Percentiles rank a stretch among this genome's conserved stretches.
phyloP scores from a whole-genome alignment of 2,888 invertebrate genomes.

The Hoplodrina blanda region DNA sequence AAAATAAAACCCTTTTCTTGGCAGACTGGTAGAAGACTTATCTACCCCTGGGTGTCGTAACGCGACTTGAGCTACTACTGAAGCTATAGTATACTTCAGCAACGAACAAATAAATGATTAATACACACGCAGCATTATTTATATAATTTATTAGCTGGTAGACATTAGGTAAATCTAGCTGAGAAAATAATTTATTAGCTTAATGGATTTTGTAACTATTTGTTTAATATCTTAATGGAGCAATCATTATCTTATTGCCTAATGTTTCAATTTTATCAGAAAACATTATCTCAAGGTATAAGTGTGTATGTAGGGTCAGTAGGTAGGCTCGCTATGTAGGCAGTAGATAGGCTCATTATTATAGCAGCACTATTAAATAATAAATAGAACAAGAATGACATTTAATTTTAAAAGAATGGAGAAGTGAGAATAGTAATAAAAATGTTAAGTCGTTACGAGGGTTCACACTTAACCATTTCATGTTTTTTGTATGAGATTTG shows the following conservation, averaged over 20 bases:
- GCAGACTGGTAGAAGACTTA: slow-evolving; percentile 11
- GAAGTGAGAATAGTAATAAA: slow-evolving; percentile 19
- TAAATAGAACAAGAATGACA: slow-evolving; percentile 14
- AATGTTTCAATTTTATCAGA: slow-evolving; percentile 44
- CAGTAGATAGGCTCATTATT: neutral
- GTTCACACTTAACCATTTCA: slow-evolving; percentile 62
- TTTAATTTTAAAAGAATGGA: slow-evolving; percentile 21
- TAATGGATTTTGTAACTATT: slow-evolving; percentile 14
- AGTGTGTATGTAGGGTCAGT: neutral
- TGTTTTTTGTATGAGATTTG: slow-evolving; percentile 49
- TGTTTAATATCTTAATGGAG: slow-evolving; percentile 12
- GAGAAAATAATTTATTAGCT: slow-evolving; percentile 2
- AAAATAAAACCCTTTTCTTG: neutral
- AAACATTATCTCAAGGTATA: slow-evolving; percentile 37
- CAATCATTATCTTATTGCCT: slow-evolving; percentile 41
- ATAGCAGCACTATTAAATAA: slow-evolving; percentile 2
- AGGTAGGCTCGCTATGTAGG: neutral
- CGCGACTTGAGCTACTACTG: slow-evolving; percentile 5
- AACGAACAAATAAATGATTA: slow-evolving; percentile 12
- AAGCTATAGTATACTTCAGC: slow-evolving; percentile 7
- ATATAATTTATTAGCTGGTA: slow-evolving; percentile 5
- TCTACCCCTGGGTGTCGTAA: slow-evolving; percentile 19
- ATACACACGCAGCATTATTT: slow-evolving; percentile 9
- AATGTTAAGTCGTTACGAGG: slow-evolving; percentile 30
- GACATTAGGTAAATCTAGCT: neutral